phyloP scores from a whole-genome alignment of 1,140 invertebrate genomes.

The Macrostomum lignano region DNA sequence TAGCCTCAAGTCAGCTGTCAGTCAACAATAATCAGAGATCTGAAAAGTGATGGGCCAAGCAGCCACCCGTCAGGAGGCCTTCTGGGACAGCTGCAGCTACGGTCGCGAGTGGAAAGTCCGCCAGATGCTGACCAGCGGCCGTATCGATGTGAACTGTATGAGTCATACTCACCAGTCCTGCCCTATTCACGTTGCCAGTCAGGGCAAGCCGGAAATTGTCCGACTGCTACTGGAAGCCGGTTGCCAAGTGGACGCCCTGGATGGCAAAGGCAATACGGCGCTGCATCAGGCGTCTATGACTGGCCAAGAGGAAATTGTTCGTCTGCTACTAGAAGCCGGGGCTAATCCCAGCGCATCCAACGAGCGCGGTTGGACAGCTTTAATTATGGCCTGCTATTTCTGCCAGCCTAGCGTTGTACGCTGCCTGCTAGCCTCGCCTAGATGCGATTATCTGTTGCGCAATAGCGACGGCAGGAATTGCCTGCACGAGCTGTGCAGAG shows the following conservation, averaged over 20 bases:
- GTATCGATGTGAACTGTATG: conserved; percentile 26
- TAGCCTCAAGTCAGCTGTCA: no score
- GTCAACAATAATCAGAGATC: no score
- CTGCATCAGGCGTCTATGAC: conserved; percentile 28
- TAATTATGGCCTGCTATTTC: conserved; percentile 26
- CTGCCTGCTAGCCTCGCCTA: conserved; percentile 16
- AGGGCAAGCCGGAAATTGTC: conserved; percentile 24
- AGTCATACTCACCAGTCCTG: conserved; percentile 25
- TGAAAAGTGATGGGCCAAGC: conserved; percentile 32
- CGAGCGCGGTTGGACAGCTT: conserved; percentile 26
- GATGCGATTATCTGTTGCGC: no score
- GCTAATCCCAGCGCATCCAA: conserved; percentile 23
- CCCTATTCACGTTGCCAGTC: conserved; percentile 25
- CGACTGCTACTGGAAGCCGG: conserved; percentile 18
- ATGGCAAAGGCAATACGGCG: conserved; percentile 16
- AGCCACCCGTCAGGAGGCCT: conserved; percentile 27
- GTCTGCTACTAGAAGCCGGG: conserved; percentile 18
- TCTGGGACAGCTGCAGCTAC: conserved; percentile 27
- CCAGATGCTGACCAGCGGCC: conserved; percentile 16
- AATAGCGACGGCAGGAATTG: no score
- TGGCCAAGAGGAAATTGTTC: conserved; percentile 21
- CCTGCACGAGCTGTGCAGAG: no score
- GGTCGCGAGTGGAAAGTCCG: conserved; percentile 16
- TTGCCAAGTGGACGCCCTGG: conserved; percentile 20
- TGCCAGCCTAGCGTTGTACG: conserved; percentile 15